Conservation (phyloP, 2,888 invertebrate genomes). For the Dioctria rufipes region DNA sequence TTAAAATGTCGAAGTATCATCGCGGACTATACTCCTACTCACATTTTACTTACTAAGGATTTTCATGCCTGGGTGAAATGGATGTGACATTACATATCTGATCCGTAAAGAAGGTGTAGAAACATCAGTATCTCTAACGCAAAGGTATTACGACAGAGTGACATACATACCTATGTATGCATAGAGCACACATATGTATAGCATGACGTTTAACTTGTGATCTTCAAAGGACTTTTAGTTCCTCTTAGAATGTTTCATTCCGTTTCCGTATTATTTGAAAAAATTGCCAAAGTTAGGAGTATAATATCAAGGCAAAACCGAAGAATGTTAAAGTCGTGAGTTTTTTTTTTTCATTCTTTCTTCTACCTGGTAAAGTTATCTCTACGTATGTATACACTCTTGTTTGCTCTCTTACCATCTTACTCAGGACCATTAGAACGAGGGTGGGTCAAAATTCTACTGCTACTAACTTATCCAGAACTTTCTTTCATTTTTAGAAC, state of each 20-base stretch:
- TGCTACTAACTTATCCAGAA: not conserved
- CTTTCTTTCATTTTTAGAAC: not conserved
- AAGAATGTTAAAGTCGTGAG: constrained; percentile 20
- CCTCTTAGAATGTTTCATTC: constrained; percentile 27
- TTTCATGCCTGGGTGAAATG: too few relatives aligned
- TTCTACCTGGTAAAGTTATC: too few relatives aligned
- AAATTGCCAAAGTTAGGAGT: constrained; percentile 28
- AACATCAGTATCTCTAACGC: not conserved
- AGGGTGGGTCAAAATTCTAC: too few relatives aligned
- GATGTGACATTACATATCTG: too few relatives aligned
- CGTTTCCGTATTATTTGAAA: constrained; percentile 11
- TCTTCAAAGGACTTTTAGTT: constrained; percentile 18
- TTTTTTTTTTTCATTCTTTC: not conserved
- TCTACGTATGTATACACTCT: too few relatives aligned
- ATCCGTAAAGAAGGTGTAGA: too few relatives aligned
- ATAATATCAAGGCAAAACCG: constrained; percentile 25
- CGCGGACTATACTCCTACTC: not conserved
- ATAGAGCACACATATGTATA: not conserved
- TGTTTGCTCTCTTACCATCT: too few relatives aligned
- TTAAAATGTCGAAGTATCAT: constrained; percentile 23
- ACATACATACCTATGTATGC: too few relatives aligned
- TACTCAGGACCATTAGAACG: too few relatives aligned
- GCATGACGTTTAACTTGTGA: constrained; percentile 14
- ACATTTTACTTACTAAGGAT: too few relatives aligned
- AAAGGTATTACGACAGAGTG: not conserved